Conservation (phyloP, 1,140 invertebrate species). For the Heliconius hermathena region DNA sequence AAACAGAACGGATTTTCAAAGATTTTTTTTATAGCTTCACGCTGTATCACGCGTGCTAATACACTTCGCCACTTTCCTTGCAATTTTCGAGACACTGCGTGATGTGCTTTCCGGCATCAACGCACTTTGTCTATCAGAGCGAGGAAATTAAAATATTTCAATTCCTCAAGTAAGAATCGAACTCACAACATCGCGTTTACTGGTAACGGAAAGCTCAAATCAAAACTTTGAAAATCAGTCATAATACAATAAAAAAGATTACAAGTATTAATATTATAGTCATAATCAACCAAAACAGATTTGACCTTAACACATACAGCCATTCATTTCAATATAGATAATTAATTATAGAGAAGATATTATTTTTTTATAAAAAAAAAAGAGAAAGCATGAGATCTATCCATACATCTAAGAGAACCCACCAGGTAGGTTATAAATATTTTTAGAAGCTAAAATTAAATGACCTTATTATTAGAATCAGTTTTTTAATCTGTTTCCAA, state of each 20-base stretch:
- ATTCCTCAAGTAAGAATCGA: neutral
- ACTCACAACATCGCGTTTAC: neutral
- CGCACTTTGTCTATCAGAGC: too few species aligned
- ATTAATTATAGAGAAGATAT: slow-evolving; percentile 31
- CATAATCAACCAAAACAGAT: slow-evolving; percentile 29
- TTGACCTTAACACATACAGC: slow-evolving; percentile 34
- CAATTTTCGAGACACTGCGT: too few species aligned
- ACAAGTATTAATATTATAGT: neutral
- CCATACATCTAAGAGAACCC: slow-evolving; percentile 48
- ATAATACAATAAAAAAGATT: neutral
- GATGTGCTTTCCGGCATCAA: too few species aligned
- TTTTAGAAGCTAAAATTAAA: slow-evolving; percentile 29
- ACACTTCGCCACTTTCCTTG: too few species aligned
- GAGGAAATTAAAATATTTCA: too few species aligned
- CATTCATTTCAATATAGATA: slow-evolving; percentile 36
- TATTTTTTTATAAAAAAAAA: slow-evolving; percentile 33
- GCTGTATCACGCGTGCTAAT: neutral
- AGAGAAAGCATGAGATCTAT: slow-evolving; percentile 51
- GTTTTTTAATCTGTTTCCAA: neutral
- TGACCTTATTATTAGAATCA: slow-evolving; percentile 1
- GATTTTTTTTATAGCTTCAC: neutral
- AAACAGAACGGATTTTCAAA: slow-evolving; percentile 1
- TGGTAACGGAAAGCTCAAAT: neutral
- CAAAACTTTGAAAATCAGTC: neutral
- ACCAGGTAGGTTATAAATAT: slow-evolving; percentile 45